Conservation (phyloP, 2,888 invertebrate species). For the Acrobasis consociella region DNA sequence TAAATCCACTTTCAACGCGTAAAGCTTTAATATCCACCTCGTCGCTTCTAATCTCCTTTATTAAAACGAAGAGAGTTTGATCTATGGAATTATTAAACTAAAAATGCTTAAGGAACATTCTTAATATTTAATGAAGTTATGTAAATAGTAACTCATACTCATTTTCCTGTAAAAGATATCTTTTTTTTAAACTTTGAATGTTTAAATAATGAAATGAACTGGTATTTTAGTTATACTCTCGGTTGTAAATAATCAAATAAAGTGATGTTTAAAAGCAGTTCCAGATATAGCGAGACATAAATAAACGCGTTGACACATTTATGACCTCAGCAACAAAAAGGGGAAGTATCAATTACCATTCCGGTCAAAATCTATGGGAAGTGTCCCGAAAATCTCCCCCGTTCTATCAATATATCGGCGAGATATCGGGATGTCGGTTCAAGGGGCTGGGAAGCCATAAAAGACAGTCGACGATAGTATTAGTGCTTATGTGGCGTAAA, state of each 20-base stretch:
- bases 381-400: conserved; percentile 35
- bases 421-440: conserved; percentile 46
- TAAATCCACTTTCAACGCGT: conserved; percentile 27
- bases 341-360: conserved; percentile 13
- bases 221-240: no score
- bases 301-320: conserved; percentile 5
- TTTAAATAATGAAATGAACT: no score
- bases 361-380: conserved; percentile 11
- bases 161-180: not conserved
- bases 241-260: no score
- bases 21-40: conserved; percentile 21
- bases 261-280: not conserved
- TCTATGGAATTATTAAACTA: no score
- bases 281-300: not conserved
- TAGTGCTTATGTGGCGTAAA: conserved; percentile 56
- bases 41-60: conserved; percentile 4
- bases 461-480: conserved; percentile 54
- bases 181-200: no score
- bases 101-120: no score
- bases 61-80: conserved; percentile 1
- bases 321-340: not conserved
- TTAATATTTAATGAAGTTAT: no score
- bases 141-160: no score
- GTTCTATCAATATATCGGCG: conserved; percentile 49
- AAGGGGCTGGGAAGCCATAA: conserved; percentile 54